A percentile compares a stretch with the other conserved stretches of the same genome.
Conservation (phyloP, 1,140 invertebrate species). For the Coelopa frigida region DNA sequence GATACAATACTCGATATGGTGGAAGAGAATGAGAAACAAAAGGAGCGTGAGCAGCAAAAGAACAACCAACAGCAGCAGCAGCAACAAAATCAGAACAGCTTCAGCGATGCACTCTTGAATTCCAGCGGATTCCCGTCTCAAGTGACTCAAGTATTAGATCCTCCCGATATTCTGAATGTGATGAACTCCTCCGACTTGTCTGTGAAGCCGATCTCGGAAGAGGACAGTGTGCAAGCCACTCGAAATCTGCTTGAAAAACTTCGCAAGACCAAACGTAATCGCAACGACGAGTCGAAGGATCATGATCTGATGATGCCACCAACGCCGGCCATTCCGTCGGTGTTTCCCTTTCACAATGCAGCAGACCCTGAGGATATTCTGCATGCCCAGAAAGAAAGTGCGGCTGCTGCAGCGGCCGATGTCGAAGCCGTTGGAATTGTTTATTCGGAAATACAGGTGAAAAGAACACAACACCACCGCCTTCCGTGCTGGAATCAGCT, state of each 20-base stretch:
- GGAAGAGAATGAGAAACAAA: constrained; percentile 22
- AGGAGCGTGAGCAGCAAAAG: constrained; percentile 6
- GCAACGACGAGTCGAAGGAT: constrained; percentile 27
- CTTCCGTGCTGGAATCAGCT: no score
- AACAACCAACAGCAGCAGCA: constrained; percentile 5
- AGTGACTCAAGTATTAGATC: constrained; percentile 18
- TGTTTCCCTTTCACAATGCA: constrained; percentile 40
- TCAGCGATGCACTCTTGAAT: no score
- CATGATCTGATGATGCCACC: constrained; percentile 27
- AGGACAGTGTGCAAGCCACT: constrained; percentile 33
- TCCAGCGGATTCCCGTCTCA: no score
- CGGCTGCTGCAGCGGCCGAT: constrained; percentile 9
- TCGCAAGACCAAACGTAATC: constrained; percentile 34
- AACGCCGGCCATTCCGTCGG: constrained; percentile 36
- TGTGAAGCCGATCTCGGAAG: constrained; percentile 29
- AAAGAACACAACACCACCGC: neutral
- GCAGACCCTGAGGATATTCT: constrained; percentile 38
- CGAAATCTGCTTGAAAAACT: constrained; percentile 33
- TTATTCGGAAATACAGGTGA: neutral
- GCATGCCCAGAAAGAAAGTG: constrained; percentile 34
- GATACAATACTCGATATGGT: constrained; percentile 40
- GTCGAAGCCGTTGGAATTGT: neutral
- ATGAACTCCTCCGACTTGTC: neutral
- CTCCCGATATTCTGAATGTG: constrained; percentile 21
- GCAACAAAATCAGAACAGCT: constrained; percentile 12